These are phyloP conservation scores for Pygmarrhopalites habei DNA, from an alignment of 1,140 invertebrate species.

Conservation along the genomic window DNA sequence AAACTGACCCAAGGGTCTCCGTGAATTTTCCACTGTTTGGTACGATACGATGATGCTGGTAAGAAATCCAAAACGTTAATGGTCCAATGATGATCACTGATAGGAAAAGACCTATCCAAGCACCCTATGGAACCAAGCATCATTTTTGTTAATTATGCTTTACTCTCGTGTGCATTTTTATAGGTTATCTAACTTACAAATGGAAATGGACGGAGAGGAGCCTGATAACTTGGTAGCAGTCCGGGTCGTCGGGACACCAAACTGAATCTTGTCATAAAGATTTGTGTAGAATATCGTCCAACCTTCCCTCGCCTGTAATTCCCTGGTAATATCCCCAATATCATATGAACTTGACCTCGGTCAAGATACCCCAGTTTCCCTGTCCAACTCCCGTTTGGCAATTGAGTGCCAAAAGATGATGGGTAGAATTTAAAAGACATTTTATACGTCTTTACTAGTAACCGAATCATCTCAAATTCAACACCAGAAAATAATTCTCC, in stretches of 20 bases:
- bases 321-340: not conserved
- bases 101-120: not conserved
- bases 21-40: not conserved
- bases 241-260: constrained; percentile 9
- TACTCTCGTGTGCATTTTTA: too few relatives aligned
- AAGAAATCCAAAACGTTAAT: not conserved
- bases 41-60: too few relatives aligned
- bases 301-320: not conserved
- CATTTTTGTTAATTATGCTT: too few relatives aligned
- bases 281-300: constrained; percentile 2
- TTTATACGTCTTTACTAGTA: not conserved
- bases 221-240: not conserved
- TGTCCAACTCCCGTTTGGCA: constrained; percentile 5
- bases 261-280: not conserved
- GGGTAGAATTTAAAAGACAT: not conserved
- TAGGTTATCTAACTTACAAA: not conserved
- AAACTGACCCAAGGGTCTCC: not conserved
- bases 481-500: not conserved
- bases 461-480: not conserved
- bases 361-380: constrained; percentile 7
- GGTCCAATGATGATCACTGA: not conserved
- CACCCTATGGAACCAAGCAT: not conserved
- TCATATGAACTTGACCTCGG: constrained; percentile 4
- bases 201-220: constrained; percentile 6
- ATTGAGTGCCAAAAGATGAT: not conserved